Percentiles rank a stretch among this genome's conserved stretches.
Conservation (phyloP, 2,888 invertebrate genomes). For the Diachrysia chrysitis region DNA sequence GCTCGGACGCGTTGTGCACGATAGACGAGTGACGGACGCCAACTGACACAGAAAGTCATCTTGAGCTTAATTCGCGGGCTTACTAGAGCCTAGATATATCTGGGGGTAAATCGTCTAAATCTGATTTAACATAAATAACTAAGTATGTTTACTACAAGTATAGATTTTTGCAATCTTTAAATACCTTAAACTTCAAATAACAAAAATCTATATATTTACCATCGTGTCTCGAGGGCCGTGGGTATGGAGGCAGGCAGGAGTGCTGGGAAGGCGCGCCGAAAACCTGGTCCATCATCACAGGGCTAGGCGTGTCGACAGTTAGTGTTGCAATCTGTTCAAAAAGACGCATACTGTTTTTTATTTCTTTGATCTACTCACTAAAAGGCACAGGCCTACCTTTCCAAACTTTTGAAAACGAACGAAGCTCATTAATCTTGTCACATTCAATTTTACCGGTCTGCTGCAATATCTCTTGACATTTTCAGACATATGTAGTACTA, state of each 20-base stretch:
- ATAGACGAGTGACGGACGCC: slow-evolving; percentile 64
- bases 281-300: slow-evolving; percentile 79
- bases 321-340: slow-evolving; percentile 78
- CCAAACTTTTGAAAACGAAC: too few relatives aligned
- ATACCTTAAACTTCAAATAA: too few relatives aligned
- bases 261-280: slow-evolving; percentile 63
- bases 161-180: too few relatives aligned
- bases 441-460: too few relatives aligned
- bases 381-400: too few relatives aligned
- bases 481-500: too few relatives aligned
- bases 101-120: too few relatives aligned
- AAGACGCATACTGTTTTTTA: background rate
- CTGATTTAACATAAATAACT: too few relatives aligned
- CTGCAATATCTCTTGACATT: too few relatives aligned
- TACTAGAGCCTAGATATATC: too few relatives aligned
- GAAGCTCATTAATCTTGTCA: too few relatives aligned
- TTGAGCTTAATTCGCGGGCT: background rate
- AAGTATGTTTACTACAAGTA: too few relatives aligned
- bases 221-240: slow-evolving; percentile 65
- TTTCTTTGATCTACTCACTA: background rate
- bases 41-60: slow-evolving; percentile 9
- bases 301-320: slow-evolving; percentile 83
- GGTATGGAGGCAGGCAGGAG: slow-evolving; percentile 52
- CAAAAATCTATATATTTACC: slow-evolving; percentile 48
- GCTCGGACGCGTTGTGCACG: slow-evolving; percentile 43